These are phyloP conservation scores for Tetragnatha montana DNA, from an alignment of 2,888 invertebrate species.

Conservation along the genomic window DNA sequence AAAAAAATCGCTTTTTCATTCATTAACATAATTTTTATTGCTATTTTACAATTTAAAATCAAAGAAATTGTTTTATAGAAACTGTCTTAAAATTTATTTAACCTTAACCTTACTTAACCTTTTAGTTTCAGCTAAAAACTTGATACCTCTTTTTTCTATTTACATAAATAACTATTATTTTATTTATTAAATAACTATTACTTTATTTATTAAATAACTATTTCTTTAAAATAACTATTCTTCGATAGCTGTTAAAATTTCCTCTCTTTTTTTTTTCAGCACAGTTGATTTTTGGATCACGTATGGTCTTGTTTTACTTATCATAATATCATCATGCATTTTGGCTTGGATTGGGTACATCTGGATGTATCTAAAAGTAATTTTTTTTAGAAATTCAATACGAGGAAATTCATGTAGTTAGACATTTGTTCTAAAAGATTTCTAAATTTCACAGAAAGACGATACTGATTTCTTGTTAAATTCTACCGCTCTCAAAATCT, in stretches of 20 bases:
- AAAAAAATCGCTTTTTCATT: too few relatives aligned
- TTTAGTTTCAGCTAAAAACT: neutral
- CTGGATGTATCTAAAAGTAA: constrained; percentile 78
- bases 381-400: neutral
- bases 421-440: neutral
- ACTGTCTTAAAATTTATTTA: too few relatives aligned
- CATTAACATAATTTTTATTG: too few relatives aligned
- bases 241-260: neutral
- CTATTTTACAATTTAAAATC: too few relatives aligned
- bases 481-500: constrained; percentile 47
- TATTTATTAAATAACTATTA: too few relatives aligned
- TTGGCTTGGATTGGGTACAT: constrained; percentile 67
- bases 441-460: constrained; percentile 34
- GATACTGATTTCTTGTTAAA: constrained; percentile 35
- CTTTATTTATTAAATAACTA: too few relatives aligned
- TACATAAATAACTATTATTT: too few relatives aligned
- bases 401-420: neutral
- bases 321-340: constrained; percentile 54
- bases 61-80: too few relatives aligned
- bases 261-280: constrained; percentile 39
- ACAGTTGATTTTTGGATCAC: constrained; percentile 59
- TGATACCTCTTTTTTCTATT: neutral
- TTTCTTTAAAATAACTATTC: too few relatives aligned
- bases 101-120: too few relatives aligned
- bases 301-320: constrained; percentile 57